These are phyloP conservation scores for Xestia ashworthii DNA, from an alignment of 2,888 invertebrate species.

Conservation along the genomic window DNA sequence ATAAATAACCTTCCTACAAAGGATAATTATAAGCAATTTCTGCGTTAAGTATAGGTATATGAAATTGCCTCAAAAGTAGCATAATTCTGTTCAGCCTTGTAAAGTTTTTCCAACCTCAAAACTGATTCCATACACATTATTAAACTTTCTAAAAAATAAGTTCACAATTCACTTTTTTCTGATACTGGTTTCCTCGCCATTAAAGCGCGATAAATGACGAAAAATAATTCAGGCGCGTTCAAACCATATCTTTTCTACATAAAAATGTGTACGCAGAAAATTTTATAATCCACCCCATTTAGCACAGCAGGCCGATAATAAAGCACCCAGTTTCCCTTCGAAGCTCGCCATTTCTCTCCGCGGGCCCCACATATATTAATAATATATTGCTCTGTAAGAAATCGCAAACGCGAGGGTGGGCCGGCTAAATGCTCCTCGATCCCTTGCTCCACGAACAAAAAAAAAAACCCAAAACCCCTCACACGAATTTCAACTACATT, in stretches of 20 bases:
- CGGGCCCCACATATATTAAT: constrained; percentile 85
- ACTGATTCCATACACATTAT: background rate
- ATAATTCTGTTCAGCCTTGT: background rate
- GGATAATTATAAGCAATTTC: background rate
- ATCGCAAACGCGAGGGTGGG: constrained; percentile 85
- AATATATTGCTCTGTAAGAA: constrained; percentile 89
- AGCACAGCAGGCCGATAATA: constrained; percentile 71
- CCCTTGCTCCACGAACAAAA: constrained; percentile 82
- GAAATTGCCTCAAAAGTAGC: background rate
- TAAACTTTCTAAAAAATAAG: background rate
- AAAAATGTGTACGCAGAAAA: constrained; percentile 42
- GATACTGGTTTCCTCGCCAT: background rate
- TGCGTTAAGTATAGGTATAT: background rate
- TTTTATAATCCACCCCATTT: constrained; percentile 64
- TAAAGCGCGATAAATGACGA: constrained; percentile 6
- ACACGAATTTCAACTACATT: constrained; percentile 69
- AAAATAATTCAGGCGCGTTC: constrained; percentile 24
- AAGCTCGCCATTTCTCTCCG: constrained; percentile 82
- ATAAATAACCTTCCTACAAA: background rate
- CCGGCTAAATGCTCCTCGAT: constrained; percentile 83
- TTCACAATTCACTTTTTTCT: background rate
- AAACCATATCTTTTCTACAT: constrained; percentile 34
- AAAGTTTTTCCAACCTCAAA: background rate
- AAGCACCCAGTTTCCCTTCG: constrained; percentile 79
- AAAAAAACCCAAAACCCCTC: constrained; percentile 69